These are phyloP conservation scores for Callimorpha dominula DNA, from an alignment of 2,888 invertebrate species.

Conservation along the genomic window DNA sequence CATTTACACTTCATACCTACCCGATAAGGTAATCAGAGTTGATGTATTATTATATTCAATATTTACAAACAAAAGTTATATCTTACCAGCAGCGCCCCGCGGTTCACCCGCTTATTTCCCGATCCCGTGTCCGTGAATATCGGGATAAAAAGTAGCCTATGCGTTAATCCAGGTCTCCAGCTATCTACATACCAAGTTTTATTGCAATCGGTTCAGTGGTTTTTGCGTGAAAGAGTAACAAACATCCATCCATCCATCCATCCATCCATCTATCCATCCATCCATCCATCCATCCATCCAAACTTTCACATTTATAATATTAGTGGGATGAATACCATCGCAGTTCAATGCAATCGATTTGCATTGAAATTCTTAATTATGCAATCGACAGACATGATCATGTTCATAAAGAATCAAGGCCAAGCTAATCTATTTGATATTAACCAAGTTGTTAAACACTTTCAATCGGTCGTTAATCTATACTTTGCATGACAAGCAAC, in stretches of 20 bases:
- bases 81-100: not conserved
- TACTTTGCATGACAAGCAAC: not conserved
- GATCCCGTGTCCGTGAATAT: too few relatives aligned
- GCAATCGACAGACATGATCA: not conserved
- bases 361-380: not conserved
- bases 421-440: not conserved
- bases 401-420: not conserved
- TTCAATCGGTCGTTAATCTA: not conserved
- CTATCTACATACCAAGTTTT: too few relatives aligned
- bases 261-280: too few relatives aligned
- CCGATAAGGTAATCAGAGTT: not conserved
- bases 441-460: not conserved
- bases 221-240: too few relatives aligned
- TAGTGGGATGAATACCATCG: not conserved
- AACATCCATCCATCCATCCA: too few relatives aligned
- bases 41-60: not conserved
- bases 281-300: too few relatives aligned
- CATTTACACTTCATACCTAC: not conserved
- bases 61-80: not conserved
- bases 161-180: too few relatives aligned
- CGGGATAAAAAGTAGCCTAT: too few relatives aligned
- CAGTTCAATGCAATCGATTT: not conserved
- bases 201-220: too few relatives aligned
- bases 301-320: too few relatives aligned
- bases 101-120: too few relatives aligned